Conservation (phyloP, 2,888 invertebrate genomes). For the Dynastes maya region DNA sequence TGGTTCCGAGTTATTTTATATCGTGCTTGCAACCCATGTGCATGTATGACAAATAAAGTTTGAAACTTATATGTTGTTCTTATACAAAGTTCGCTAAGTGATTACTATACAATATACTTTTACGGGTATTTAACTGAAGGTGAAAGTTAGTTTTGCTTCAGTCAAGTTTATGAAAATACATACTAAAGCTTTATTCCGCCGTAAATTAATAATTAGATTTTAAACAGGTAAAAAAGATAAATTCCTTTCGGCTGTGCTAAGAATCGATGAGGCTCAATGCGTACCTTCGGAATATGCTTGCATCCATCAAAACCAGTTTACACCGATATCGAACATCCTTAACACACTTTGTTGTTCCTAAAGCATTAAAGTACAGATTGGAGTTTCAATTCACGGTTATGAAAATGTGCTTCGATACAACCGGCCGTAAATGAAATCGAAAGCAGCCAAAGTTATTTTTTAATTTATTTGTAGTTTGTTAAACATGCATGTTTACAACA, state of each 20-base stretch:
- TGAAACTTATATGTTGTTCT: no score
- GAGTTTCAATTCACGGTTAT: neutral
- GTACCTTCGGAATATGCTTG: neutral
- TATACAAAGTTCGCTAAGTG: neutral
- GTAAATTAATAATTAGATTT: no score
- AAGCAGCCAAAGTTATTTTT: conserved; percentile 8
- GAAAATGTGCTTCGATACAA: neutral
- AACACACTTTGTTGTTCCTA: neutral
- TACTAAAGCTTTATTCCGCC: neutral
- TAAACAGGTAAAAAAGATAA: no score
- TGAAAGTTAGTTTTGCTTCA: neutral
- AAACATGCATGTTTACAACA: no score
- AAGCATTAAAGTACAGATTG: neutral
- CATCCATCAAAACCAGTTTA: conserved; percentile 13
- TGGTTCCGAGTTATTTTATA: no score
- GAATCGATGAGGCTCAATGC: no score
- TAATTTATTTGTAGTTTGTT: neutral
- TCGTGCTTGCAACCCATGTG: no score
- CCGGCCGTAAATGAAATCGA: conserved; percentile 7
- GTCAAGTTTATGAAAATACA: neutral
- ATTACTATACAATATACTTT: neutral
- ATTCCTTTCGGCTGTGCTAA: no score
- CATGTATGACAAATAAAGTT: no score
- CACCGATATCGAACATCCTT: neutral
- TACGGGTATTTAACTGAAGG: neutral